Conservation (phyloP, 2,113 vertebrate species). For the Ivindomyrus marchei region DNA sequence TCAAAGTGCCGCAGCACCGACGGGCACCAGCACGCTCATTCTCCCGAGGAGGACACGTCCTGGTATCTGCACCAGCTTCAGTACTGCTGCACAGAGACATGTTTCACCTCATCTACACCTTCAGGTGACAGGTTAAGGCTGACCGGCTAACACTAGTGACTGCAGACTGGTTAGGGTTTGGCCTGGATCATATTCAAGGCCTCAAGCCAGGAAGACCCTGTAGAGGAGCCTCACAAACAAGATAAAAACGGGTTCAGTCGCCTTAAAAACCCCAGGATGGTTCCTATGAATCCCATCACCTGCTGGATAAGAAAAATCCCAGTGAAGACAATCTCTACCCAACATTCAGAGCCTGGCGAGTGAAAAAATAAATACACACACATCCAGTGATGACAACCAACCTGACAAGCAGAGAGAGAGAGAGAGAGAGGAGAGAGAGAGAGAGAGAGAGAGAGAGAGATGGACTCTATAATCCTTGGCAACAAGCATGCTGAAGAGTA, state of each 20-base stretch:
- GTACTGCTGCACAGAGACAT: not conserved
- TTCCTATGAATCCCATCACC: not conserved
- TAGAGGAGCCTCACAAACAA: not conserved
- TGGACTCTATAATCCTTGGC: slow-evolving; percentile 3
- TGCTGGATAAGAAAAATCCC: not conserved
- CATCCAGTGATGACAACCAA: not conserved
- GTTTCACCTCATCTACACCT: not conserved
- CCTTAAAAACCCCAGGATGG: not conserved
- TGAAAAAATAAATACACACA: not conserved
- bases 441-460: not conserved
- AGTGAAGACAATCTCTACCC: slow-evolving; percentile 19
- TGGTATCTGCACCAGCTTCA: not conserved
- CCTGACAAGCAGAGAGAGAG: not conserved
- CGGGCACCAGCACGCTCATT: not conserved
- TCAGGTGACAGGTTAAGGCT: not conserved
- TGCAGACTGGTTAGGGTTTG: not conserved
- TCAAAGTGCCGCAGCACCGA: not conserved
- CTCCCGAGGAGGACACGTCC: not conserved
- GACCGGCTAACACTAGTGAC: not conserved
- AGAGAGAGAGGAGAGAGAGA: not conserved
- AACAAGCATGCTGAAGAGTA: not conserved
- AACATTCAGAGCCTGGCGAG: slow-evolving; percentile 2
- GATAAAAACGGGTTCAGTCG: not conserved
- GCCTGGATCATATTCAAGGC: not conserved
- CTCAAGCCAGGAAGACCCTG: not conserved